Conservation (phyloP, 37 sponge, comb jelly and placozoan genomes). For the Crambe crambe region DNA sequence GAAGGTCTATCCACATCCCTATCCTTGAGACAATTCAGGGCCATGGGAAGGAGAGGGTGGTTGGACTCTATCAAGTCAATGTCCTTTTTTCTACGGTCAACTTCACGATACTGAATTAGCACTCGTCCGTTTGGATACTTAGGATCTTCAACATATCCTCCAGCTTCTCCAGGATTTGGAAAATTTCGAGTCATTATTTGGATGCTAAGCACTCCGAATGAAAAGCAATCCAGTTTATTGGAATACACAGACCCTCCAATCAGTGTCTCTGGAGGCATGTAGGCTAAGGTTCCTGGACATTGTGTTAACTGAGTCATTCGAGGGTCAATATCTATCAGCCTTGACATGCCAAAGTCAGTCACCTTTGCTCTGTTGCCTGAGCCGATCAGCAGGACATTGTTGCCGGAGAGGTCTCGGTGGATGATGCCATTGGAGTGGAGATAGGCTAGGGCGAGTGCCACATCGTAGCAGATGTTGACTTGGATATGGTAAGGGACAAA, state of each 20-base stretch:
- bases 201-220: conserved; percentile 32
- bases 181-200: conserved; percentile 38
- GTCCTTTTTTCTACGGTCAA: conserved; percentile 10
- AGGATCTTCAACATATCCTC: not conserved
- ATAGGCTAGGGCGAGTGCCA: conserved; percentile 16
- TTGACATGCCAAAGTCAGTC: conserved; percentile 54
- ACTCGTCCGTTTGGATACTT: not conserved
- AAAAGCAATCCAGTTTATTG: conserved; percentile 46
- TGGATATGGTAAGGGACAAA: conserved; percentile 6
- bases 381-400: conserved; percentile 45
- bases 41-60: conserved; percentile 1
- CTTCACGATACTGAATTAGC: not conserved
- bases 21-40: conserved; percentile 18
- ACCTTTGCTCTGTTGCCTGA: conserved; percentile 22
- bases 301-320: conserved; percentile 1
- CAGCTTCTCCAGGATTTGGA: conserved; percentile 25
- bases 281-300: conserved; percentile 32
- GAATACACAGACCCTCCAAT: not conserved
- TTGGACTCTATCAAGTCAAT: not conserved
- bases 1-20: conserved; percentile 7
- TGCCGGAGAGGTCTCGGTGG: conserved; percentile 40
- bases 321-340: not conserved
- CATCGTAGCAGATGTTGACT: conserved; percentile 20
- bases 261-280: conserved; percentile 66
- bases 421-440: conserved; percentile 43